These are phyloP conservation scores for Myotis yumanensis DNA, from an alignment of 2,113 vertebrate species.

Conservation along the genomic window DNA sequence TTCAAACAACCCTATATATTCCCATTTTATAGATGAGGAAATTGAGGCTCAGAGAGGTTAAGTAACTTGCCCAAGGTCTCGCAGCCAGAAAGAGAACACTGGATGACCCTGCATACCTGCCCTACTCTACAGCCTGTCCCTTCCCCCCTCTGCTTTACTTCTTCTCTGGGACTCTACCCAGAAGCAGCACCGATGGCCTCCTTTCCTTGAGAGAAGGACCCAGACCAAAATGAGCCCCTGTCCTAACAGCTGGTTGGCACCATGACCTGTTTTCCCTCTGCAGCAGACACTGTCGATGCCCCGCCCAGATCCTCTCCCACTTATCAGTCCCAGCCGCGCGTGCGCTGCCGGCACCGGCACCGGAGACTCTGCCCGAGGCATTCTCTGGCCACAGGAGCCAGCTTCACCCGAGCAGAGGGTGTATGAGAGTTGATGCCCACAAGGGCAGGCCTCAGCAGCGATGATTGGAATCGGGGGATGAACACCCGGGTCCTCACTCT, in stretches of 20 bases:
- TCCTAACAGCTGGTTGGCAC: too few relatives aligned
- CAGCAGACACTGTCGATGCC: neutral
- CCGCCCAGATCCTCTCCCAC: too few relatives aligned
- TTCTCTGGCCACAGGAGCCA: neutral
- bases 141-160: too few relatives aligned
- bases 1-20: neutral
- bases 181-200: too few relatives aligned
- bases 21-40: neutral
- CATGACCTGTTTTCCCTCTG: neutral
- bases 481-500: neutral
- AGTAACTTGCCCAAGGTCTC: neutral
- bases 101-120: too few relatives aligned
- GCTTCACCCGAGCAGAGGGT: neutral
- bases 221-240: too few relatives aligned
- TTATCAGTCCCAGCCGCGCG: neutral
- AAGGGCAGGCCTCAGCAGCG: neutral
- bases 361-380: neutral
- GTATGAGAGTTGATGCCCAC: neutral
- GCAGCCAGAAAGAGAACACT: neutral
- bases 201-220: too few relatives aligned
- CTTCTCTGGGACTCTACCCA: too few relatives aligned
- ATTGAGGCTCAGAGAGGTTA: neutral
- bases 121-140: too few relatives aligned
- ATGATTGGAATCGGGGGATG: neutral
- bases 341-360: neutral